Percentiles rank a stretch among this genome's conserved stretches.
phyloP scores from a whole-genome alignment of 2,797 vertebrate species.

The Danio choprae region DNA sequence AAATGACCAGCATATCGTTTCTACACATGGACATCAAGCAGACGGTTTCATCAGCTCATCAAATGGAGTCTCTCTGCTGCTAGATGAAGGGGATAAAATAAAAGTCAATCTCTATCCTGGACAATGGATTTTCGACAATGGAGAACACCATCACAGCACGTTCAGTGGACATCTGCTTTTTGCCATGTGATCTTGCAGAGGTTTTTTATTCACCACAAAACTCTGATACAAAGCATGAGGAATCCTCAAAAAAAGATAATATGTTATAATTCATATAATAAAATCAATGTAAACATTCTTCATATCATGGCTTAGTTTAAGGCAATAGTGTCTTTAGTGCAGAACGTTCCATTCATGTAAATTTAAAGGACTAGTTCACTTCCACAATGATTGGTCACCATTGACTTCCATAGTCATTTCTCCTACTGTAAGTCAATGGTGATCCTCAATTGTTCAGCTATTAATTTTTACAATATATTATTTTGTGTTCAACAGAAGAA shows the following conservation, averaged over 20 bases:
- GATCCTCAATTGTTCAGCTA: no score
- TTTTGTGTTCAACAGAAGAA: no score
- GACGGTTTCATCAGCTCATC: slow-evolving; percentile 37
- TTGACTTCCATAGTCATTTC: no score
- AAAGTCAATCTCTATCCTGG: slow-evolving; percentile 19
- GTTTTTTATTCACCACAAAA: background rate
- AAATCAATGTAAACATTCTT: background rate
- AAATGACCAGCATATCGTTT: slow-evolving; percentile 29
- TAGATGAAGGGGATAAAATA: slow-evolving; percentile 22
- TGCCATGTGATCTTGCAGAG: slow-evolving; percentile 6
- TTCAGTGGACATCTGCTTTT: slow-evolving; percentile 51
- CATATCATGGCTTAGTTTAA: background rate
- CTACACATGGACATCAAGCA: slow-evolving; percentile 9
- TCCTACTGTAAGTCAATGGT: no score
- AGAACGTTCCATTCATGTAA: background rate
- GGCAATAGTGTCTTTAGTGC: slow-evolving; percentile 1
- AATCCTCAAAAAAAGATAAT: background rate
- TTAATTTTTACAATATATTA: no score
- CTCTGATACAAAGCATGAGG: background rate
- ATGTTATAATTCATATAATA: background rate
- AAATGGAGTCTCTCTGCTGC: slow-evolving; percentile 36
- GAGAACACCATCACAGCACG: slow-evolving; percentile 47
- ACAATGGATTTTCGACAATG: slow-evolving; percentile 39
- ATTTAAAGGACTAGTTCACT: no score
- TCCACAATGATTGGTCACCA: no score